Evolutionary conservation across 1,140 invertebrate species (phyloP).

Genomic region (Idris sp.): DNA sequence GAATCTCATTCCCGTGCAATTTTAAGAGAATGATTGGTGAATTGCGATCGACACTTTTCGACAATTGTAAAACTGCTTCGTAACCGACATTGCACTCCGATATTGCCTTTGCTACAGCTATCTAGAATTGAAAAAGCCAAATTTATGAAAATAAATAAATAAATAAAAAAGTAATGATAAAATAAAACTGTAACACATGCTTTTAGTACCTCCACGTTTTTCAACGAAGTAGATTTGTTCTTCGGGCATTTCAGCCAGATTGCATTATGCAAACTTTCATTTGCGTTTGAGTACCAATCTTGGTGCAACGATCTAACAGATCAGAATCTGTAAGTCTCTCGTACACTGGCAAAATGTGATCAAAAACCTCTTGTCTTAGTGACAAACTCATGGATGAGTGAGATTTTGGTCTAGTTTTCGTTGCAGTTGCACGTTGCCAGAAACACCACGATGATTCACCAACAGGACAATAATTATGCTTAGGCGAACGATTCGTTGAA

Average conservation of each 20-base stretch:
- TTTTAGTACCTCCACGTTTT: background rate
- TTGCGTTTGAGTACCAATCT: too few relatives aligned
- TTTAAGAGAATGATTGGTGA: background rate
- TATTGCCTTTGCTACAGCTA: constrained; percentile 2
- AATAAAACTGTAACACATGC: too few relatives aligned
- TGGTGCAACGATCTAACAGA: background rate
- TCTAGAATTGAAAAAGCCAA: constrained; percentile 1
- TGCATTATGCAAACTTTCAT: too few relatives aligned
- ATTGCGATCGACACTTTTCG: background rate
- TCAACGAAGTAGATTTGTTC: background rate
- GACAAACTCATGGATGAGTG: background rate
- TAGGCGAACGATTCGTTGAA: too few relatives aligned
- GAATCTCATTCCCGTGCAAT: constrained; percentile 2
- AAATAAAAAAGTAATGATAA: too few relatives aligned
- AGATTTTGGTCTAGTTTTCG: background rate
- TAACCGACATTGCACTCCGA: constrained; percentile 4
- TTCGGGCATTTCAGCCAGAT: too few relatives aligned
- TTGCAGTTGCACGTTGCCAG: too few relatives aligned
- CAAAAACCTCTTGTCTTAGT: background rate
- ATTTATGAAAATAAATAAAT: too few relatives aligned
- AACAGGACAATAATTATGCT: too few relatives aligned
- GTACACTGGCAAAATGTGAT: constrained; percentile 7
- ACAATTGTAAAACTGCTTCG: background rate
- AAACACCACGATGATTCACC: too few relatives aligned
- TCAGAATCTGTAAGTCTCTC: background rate